phyloP scores from a whole-genome alignment of 2,888 invertebrate genomes.

The Drosophila pseudotalamancana region DNA sequence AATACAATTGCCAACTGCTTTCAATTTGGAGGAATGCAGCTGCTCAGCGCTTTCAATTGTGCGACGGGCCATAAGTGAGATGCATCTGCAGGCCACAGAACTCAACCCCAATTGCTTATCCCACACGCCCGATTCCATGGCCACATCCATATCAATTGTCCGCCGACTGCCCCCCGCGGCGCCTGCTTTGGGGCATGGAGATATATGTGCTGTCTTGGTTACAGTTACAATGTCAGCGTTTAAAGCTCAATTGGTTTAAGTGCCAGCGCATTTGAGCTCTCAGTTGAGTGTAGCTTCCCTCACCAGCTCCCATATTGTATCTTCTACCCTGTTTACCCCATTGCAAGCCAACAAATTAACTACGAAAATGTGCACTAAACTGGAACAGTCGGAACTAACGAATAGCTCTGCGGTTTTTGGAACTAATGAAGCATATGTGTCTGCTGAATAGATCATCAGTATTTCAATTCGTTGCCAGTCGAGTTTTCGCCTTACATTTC shows the following conservation, averaged over 20 bases:
- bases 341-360: conserved; percentile 50
- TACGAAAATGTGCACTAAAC: conserved; percentile 39
- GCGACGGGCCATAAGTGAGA: conserved; percentile 50
- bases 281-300: conserved; percentile 16
- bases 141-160: conserved; percentile 62
- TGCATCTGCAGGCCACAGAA: conserved; percentile 38
- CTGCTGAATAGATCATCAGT: conserved; percentile 24
- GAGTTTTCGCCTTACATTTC: background rate
- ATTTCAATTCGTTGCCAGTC: background rate
- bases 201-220: conserved; percentile 24
- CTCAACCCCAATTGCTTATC: conserved; percentile 5
- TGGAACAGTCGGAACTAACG: conserved; percentile 21
- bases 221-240: conserved; percentile 56
- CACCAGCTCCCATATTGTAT: conserved; percentile 9
- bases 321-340: conserved; percentile 8
- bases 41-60: conserved; percentile 47
- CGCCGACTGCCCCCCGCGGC: conserved; percentile 29
- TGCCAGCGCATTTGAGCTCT: conserved; percentile 52
- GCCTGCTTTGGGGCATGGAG: background rate
- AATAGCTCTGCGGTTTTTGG: conserved; percentile 18
- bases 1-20: conserved; percentile 41
- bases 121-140: background rate
- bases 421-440: conserved; percentile 40
- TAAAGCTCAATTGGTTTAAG: conserved; percentile 77
- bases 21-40: conserved; percentile 32